Conservation (phyloP, 2,797 vertebrate genomes). For the Myotis daubentonii region DNA sequence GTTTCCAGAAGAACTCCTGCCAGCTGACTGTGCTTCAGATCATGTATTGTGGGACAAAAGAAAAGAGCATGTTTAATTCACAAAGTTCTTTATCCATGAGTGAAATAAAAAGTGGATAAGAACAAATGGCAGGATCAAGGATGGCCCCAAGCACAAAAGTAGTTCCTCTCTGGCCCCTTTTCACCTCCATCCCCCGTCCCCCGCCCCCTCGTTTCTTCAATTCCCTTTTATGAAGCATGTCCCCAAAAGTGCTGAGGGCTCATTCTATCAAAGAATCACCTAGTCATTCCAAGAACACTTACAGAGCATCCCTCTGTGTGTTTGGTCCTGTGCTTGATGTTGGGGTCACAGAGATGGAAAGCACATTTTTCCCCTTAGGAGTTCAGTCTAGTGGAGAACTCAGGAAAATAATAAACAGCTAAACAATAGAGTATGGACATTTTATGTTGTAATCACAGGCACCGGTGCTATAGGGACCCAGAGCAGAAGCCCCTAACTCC, state of each 20-base stretch:
- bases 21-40: background rate
- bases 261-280: background rate
- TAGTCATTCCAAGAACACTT: background rate
- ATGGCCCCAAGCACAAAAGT: background rate
- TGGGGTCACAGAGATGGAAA: background rate
- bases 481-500: background rate
- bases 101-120: background rate
- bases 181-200: background rate
- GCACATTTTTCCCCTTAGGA: background rate
- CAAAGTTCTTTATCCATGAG: background rate
- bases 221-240: background rate
- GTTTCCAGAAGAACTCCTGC: background rate
- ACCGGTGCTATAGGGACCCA: background rate
- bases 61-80: slow-evolving; percentile 22
- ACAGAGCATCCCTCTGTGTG: background rate
- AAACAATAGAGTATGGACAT: background rate
- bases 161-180: background rate
- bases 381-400: background rate
- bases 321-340: background rate
- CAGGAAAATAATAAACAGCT: background rate
- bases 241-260: background rate
- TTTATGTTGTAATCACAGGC: background rate
- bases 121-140: background rate
- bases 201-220: background rate
- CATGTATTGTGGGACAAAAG: background rate